Conservation (phyloP, 2,113 vertebrate species). For the Ailurus styani region DNA sequence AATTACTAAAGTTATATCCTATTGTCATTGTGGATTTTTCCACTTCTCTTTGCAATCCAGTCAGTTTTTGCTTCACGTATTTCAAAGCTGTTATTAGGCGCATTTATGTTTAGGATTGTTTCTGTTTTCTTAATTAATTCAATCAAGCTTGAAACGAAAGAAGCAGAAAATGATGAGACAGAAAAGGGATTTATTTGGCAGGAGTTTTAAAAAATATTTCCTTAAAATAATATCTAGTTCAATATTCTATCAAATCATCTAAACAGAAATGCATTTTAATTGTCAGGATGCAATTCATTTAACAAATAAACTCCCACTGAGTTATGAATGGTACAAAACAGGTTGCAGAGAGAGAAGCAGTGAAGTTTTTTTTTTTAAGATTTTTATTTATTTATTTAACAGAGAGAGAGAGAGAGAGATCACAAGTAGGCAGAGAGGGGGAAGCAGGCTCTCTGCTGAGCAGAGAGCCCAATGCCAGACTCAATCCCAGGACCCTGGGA, state of each 20-base stretch:
- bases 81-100: neutral
- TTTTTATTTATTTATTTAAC: too few relatives aligned
- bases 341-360: neutral
- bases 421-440: too few relatives aligned
- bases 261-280: constrained; percentile 25
- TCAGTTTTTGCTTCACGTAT: neutral
- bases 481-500: too few relatives aligned
- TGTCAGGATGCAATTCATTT: neutral
- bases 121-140: neutral
- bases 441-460: too few relatives aligned
- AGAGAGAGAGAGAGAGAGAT: too few relatives aligned
- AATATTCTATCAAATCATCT: constrained; percentile 6
- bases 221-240: constrained; percentile 30
- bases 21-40: neutral
- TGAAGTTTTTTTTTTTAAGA: neutral
- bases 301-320: neutral
- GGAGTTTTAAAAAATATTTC: neutral
- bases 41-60: neutral
- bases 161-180: neutral
- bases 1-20: neutral
- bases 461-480: too few relatives aligned
- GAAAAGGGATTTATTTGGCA: neutral
- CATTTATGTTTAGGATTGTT: neutral
- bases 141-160: neutral
- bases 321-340: neutral